Conservation (phyloP, 2,113 vertebrate species). For the Xenopus laevis region DNA sequence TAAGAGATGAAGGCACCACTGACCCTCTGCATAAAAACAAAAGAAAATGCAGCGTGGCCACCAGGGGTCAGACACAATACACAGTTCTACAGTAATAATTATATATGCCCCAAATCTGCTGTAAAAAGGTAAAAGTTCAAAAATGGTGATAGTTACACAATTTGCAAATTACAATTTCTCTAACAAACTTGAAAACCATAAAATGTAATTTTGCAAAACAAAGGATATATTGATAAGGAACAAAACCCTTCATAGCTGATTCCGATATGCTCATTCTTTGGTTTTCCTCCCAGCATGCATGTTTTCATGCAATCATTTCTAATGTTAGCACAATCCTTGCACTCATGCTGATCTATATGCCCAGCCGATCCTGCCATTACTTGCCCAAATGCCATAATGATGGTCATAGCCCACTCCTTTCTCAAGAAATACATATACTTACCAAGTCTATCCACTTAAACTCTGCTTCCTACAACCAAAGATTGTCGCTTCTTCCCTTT, state of each 20-base stretch:
- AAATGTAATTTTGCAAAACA: slow-evolving; percentile 1
- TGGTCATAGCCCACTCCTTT: no score
- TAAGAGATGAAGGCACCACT: slow-evolving; percentile 18
- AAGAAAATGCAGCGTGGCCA: slow-evolving; percentile 41
- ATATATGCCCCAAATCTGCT: not conserved
- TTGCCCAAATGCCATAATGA: no score
- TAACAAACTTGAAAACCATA: not conserved
- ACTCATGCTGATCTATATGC: no score
- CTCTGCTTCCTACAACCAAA: not conserved
- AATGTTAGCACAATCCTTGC: not conserved
- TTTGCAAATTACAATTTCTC: no score
- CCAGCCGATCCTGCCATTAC: no score
- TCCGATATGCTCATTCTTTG: slow-evolving; percentile 32
- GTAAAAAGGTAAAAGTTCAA: slow-evolving; percentile 18
- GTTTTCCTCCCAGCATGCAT: slow-evolving; percentile 30
- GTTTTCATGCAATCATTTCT: slow-evolving; percentile 6
- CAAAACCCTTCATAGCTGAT: not conserved
- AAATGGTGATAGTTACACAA: not conserved
- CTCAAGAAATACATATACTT: no score
- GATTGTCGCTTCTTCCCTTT: no score
- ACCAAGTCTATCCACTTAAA: no score
- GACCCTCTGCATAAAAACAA: not conserved
- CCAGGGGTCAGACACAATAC: slow-evolving; percentile 4
- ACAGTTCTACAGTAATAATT: slow-evolving; percentile 6
- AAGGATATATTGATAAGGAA: not conserved